These are phyloP conservation scores for Platerodrilus igneus DNA, from an alignment of 2,888 invertebrate genomes.

Conservation along the genomic window DNA sequence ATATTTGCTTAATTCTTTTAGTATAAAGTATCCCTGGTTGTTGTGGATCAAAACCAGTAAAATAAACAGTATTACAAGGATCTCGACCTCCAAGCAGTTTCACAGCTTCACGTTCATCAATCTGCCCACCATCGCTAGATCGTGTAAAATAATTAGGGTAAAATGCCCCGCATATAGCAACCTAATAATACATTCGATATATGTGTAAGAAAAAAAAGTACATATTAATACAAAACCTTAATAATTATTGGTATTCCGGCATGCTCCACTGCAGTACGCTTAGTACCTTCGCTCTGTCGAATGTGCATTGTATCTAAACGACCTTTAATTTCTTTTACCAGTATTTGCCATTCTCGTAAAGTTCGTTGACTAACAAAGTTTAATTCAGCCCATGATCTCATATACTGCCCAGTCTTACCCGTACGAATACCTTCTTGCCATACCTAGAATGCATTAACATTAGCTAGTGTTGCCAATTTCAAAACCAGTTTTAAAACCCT, in stretches of 20 bases:
- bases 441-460: conserved; percentile 37
- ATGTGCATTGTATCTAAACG: conserved; percentile 62
- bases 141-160: conserved; percentile 87
- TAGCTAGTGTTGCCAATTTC: too few species aligned
- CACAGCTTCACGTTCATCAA: conserved; percentile 62
- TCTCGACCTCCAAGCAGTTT: conserved; percentile 66
- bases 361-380: conserved; percentile 69
- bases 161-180: conserved; percentile 81
- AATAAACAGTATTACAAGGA: conserved; percentile 72
- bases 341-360: conserved; percentile 65
- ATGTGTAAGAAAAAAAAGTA: background rate
- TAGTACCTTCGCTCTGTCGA: conserved; percentile 49
- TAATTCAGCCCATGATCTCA: conserved; percentile 67
- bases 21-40: conserved; percentile 71
- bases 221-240: conserved; percentile 50
- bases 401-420: conserved; percentile 37
- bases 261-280: conserved; percentile 45
- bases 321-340: conserved; percentile 64
- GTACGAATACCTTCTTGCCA: conserved; percentile 62
- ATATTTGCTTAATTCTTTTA: conserved; percentile 57
- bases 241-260: conserved; percentile 59
- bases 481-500: too few species aligned
- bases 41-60: conserved; percentile 53
- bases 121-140: conserved; percentile 50
- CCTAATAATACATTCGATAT: conserved; percentile 44